These are phyloP conservation scores for Drosophila sucinea DNA, from an alignment of 1,140 invertebrate genomes.

Conservation along the genomic window DNA sequence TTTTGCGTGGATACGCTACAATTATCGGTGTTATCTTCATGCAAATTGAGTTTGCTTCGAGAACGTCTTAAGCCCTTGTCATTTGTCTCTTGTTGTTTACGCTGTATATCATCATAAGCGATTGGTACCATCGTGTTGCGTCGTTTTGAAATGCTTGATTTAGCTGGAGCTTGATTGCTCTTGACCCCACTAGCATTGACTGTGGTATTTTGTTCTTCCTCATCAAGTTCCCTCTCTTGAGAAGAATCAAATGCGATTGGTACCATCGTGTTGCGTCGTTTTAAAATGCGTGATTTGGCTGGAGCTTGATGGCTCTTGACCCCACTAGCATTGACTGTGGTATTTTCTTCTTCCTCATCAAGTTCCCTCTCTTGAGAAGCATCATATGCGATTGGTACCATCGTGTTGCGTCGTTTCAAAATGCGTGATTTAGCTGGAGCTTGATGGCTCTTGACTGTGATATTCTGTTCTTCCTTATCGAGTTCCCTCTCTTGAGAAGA, in stretches of 20 bases:
- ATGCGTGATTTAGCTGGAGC: slow-evolving; percentile 27
- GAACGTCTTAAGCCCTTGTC: neutral
- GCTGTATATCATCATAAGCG: slow-evolving; percentile 39
- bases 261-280: slow-evolving; percentile 59
- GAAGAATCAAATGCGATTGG: slow-evolving; percentile 1
- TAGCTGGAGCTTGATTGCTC: neutral
- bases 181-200: neutral
- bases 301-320: neutral
- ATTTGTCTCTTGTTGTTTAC: neutral
- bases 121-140: slow-evolving; percentile 57
- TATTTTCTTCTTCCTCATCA: slow-evolving; percentile 6
- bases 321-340: neutral
- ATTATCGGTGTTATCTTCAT: slow-evolving; percentile 62
- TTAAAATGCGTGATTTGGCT: slow-evolving; percentile 31
- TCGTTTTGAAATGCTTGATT: slow-evolving; percentile 39
- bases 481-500: neutral
- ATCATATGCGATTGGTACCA: slow-evolving; percentile 34
- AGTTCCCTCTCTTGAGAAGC: neutral
- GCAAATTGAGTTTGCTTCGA: slow-evolving; percentile 43
- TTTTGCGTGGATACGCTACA: slow-evolving; percentile 73
- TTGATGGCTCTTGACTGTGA: neutral
- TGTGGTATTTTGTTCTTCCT: neutral
- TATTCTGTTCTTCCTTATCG: slow-evolving; percentile 10
- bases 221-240: neutral
- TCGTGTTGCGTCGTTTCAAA: slow-evolving; percentile 49